Base-by-base conservation (phyloP, 2,888 invertebrate species). In the Lucinisca nassula region DNA sequence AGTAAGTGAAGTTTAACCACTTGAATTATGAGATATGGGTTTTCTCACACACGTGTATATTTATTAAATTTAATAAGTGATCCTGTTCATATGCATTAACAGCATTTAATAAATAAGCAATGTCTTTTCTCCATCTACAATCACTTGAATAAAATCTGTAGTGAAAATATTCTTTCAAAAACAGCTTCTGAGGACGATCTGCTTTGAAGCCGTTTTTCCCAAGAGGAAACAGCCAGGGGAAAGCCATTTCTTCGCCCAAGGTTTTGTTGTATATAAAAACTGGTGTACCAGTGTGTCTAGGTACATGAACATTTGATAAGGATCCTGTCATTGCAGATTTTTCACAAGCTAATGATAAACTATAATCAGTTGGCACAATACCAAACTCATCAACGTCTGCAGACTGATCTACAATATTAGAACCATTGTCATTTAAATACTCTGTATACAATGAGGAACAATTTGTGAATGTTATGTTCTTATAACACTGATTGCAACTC, bases 401-500 rank as follows among this genome's bases (percentile, higher is more conserved):
- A n/a, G n/a, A n/a, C 17, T 45, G 45, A 12, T 8, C 45, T 12
- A 12, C 10, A 12, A 45, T 45, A 17, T 45, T 17, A 45, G 45
- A 45, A 45, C 17, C 45, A 12, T 45, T 17, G 45, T 12, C 45
- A 45, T 8, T 45, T 45, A 17, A 12, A 12, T 45, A 17, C 17
- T 45, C 17, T 17, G 17, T 45, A 12, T 45, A 12, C 17, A 45
- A 12, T 45, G 45, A 45, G 17, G 45, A 12, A 8, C 8, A 45
- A 12, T 45, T 45, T 17, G 17, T n/a, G n/a, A n/a, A n/a, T n/a
- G n/a, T n/a, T n/a, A 45, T 45, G 45, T 82, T 55, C 8, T 12
- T 12, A 82, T 87, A 84, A n/a, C 81, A 67, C 37, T 27, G 21
- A 87, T 87, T 87, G 75, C 84, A 12, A 17, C 32, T 14, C 45